Evolutionary conservation across 2,888 invertebrate species (phyloP), one percentile per base, ranked within the genome.

Genomic region (Baccha elongata): DNA sequence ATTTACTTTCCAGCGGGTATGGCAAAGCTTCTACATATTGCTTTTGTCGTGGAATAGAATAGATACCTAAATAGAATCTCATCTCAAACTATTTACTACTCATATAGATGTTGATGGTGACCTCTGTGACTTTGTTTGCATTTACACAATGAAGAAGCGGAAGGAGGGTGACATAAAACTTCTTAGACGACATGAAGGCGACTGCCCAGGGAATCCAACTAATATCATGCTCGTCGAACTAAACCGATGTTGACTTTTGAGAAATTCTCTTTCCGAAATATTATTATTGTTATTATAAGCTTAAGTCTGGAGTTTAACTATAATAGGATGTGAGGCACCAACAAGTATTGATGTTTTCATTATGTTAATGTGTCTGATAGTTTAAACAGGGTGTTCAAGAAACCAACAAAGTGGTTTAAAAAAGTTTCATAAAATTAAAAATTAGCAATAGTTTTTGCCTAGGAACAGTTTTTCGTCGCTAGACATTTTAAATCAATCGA

Each of bases 71-170:
- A 48, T 15, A 32, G n/a, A 10, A 23, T 32, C 17, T 15, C 42
- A 21, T 17, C 42, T 35, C 35, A 0, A 58, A 23, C 21, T 48
- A 13, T 23, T n/a, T 8, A 10, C 7, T 29, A 23, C 5, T 23
- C 23, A 4, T 8, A 19, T 23, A 11, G 23, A 35, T 32, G 19
- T 15, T 8, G 19, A 42, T 50, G 23, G 21, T 78, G 65, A 78
- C 37, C 71, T 52, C 35, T 52, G 60, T 76, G 69, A 53, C 69
- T 64, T 76, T 76, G 46, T 50, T 55, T 64, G 37, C 40, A 60
- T 74, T 42, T 32, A 42, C 2, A 53, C 44, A 73, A 35, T 10
- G 11, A 19, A 44, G n/a, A 64, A 37, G 35, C 13, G 6, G 37
- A 46, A n/a, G 21, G 29, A 21, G 29, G 40, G 5, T 42, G 23